phyloP scores from a whole-genome alignment of 2,888 invertebrate species.

The Apamea anceps region DNA sequence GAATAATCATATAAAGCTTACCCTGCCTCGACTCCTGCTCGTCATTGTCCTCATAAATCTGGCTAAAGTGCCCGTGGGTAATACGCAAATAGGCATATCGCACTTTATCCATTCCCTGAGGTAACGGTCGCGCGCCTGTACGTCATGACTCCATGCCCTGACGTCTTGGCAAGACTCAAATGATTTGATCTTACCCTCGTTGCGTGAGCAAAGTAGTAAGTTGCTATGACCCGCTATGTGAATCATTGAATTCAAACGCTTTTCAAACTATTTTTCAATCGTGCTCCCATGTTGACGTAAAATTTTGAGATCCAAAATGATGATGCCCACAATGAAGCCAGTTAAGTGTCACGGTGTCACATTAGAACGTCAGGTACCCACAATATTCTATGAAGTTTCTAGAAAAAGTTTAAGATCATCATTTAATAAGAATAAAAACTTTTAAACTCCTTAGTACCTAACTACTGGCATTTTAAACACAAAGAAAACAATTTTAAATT shows the following conservation, averaged over 20 bases:
- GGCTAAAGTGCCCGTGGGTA: conserved; percentile 76
- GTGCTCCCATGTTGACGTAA: conserved; percentile 71
- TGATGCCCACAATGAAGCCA: background rate
- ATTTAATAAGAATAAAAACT: conserved; percentile 6
- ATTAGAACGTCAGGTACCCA: conserved; percentile 6
- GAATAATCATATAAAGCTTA: conserved; percentile 62
- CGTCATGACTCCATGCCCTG: conserved; percentile 90
- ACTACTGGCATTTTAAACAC: conserved; percentile 18
- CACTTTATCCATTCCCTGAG: conserved; percentile 86
- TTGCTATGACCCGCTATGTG: conserved; percentile 60
- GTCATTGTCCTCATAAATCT: conserved; percentile 79
- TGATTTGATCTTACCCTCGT: conserved; percentile 89
- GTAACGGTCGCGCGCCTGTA: conserved; percentile 72
- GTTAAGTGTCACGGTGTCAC: conserved; percentile 19
- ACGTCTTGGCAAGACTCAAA: conserved; percentile 89
- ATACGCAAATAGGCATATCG: conserved; percentile 81
- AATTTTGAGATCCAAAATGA: conserved; percentile 74
- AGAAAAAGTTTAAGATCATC: conserved; percentile 10
- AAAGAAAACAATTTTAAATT: conserved; percentile 58
- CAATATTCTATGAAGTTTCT: background rate
- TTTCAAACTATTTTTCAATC: conserved; percentile 44
- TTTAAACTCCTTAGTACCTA: background rate
- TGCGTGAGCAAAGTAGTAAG: conserved; percentile 79
- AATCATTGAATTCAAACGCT: conserved; percentile 79
- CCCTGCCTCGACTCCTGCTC: conserved; percentile 75